These are phyloP conservation scores for Aphaenogaster floridana DNA, from an alignment of 1,140 invertebrate genomes.

Conservation along the genomic window DNA sequence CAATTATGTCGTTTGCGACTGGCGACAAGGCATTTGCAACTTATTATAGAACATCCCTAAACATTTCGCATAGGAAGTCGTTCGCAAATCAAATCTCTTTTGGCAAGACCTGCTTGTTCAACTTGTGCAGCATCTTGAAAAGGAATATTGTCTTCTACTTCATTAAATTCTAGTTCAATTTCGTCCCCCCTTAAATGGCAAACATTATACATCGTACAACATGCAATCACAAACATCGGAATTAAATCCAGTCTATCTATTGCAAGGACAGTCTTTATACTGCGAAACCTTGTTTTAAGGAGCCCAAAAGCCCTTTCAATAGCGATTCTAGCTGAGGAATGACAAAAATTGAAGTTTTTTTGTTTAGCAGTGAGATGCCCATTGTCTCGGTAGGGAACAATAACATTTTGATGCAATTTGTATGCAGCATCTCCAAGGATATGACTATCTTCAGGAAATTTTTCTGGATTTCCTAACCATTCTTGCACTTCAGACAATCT, in stretches of 20 bases:
- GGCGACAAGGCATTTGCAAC: too few relatives aligned
- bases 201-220: conserved; percentile 19
- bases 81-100: not conserved
- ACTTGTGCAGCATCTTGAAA: not conserved
- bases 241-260: conserved; percentile 8
- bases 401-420: conserved; percentile 3
- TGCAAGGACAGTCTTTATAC: conserved; percentile 1
- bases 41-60: not conserved
- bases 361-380: not conserved
- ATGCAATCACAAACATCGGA: conserved; percentile 5
- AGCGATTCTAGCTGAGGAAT: not conserved
- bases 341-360: conserved; percentile 12
- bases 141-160: not conserved
- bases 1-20: too few relatives aligned
- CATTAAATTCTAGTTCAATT: not conserved
- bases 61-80: not conserved
- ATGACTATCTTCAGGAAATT: conserved; percentile 4
- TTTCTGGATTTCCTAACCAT: not conserved
- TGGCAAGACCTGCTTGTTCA: not conserved
- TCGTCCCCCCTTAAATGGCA: not conserved
- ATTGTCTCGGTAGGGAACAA: conserved; percentile 19
- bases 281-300: not conserved
- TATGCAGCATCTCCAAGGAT: conserved; percentile 1
- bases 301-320: conserved; percentile 2
- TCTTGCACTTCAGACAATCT: not conserved